Conservation (phyloP, 2,113 vertebrate genomes). For the Nanorana parkeri region DNA sequence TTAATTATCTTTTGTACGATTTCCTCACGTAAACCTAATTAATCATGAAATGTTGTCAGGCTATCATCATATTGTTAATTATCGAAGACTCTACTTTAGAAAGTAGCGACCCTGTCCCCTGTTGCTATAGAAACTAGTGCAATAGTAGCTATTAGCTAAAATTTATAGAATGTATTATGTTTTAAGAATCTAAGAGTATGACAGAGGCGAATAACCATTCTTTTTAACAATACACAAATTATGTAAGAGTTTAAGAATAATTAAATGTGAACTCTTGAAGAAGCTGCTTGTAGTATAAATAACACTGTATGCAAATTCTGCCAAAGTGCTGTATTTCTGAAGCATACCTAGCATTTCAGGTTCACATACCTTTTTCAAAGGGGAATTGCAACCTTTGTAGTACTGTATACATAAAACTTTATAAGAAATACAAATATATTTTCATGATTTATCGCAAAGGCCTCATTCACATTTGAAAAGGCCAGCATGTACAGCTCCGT, state of each 20-base stretch:
- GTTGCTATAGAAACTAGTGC: constrained; percentile 78
- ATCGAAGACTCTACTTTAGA: constrained; percentile 69
- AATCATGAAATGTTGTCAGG: constrained; percentile 74
- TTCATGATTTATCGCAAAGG: no score
- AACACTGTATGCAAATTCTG: constrained; percentile 7
- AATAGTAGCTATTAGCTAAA: constrained; percentile 68
- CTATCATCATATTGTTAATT: constrained; percentile 71
- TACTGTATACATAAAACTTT: no score
- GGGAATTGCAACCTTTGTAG: no score
- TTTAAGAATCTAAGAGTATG: constrained; percentile 61
- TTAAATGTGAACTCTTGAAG: not conserved
- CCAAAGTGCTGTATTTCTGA: not conserved
- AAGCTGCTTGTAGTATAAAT: not conserved
- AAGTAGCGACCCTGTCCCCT: constrained; percentile 68
- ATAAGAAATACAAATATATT: no score
- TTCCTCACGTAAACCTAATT: constrained; percentile 71
- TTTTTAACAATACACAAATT: constrained; percentile 13
- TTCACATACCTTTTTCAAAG: no score
- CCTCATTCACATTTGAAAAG: no score
- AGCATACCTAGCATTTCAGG: not conserved
- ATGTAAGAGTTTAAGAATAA: constrained; percentile 1
- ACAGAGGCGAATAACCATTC: constrained; percentile 65
- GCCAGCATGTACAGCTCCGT: no score
- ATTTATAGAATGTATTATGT: constrained; percentile 68
- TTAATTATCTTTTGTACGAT: constrained; percentile 67